These are phyloP conservation scores for Rhagoletis zephyria DNA, from an alignment of 1,140 invertebrate species.

Conservation along the genomic window DNA sequence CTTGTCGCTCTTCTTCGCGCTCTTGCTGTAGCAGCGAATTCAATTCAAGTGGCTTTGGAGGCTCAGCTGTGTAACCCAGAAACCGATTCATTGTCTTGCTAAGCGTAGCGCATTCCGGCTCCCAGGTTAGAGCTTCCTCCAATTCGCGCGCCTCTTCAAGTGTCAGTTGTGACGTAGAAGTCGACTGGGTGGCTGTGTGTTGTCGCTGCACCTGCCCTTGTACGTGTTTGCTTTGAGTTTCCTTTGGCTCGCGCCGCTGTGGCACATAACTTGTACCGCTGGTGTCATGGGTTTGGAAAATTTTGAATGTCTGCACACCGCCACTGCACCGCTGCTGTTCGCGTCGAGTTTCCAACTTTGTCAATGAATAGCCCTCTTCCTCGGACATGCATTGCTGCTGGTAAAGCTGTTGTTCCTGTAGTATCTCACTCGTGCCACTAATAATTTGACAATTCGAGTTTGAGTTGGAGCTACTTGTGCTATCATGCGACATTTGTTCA, in stretches of 20 bases:
- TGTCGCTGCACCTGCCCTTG: constrained; percentile 8
- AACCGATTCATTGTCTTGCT: background rate
- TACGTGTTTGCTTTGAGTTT: background rate
- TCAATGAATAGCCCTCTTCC: constrained; percentile 69
- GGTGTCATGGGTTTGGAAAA: constrained; percentile 27
- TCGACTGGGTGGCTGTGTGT: background rate
- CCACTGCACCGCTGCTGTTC: constrained; percentile 62
- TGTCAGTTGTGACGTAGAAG: background rate
- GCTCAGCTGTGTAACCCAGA: constrained; percentile 43
- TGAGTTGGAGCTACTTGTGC: constrained; percentile 44
- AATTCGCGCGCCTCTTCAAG: constrained; percentile 39
- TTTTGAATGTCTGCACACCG: constrained; percentile 54
- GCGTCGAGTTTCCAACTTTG: constrained; percentile 68
- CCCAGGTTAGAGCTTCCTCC: constrained; percentile 18
- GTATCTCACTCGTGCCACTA: constrained; percentile 62
- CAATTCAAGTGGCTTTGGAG: constrained; percentile 63
- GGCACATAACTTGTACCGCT: background rate
- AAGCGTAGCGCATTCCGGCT: constrained; percentile 48
- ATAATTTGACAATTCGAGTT: constrained; percentile 57
- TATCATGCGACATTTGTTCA: constrained; percentile 56
- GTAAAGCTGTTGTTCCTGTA: constrained; percentile 69
- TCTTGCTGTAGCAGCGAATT: constrained; percentile 69
- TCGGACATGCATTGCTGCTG: constrained; percentile 65
- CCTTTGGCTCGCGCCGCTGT: background rate
- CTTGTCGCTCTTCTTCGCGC: constrained; percentile 68